These are phyloP conservation scores for Chauna torquata DNA, from an alignment of 2,113 vertebrate genomes.

Conservation along the genomic window DNA sequence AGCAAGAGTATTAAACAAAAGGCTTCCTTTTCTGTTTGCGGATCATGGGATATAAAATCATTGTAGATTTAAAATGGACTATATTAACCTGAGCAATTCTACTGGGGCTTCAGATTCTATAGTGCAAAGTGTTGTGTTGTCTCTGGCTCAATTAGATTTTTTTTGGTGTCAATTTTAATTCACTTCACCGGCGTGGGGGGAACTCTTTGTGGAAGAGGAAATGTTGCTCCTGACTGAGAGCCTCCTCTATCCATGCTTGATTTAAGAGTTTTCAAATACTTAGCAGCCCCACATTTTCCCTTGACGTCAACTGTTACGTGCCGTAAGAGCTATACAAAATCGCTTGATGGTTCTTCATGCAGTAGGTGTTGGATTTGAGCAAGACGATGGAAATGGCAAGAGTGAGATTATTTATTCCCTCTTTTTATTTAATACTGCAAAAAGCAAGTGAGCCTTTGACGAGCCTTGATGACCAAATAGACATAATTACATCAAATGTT, in stretches of 20 bases:
- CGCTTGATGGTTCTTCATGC: not conserved
- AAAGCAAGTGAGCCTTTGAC: not conserved
- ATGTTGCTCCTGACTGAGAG: slow-evolving; percentile 35
- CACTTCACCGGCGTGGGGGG: slow-evolving; percentile 2
- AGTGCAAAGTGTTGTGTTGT: slow-evolving; percentile 60
- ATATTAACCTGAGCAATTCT: slow-evolving; percentile 48
- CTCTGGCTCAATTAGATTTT: slow-evolving; percentile 66
- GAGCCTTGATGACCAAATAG: not conserved
- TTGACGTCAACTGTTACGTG: not conserved
- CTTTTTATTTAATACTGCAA: not conserved
- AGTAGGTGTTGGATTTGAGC: not conserved
- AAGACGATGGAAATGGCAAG: not conserved
- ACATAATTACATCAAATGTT: not conserved
- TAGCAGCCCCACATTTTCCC: not conserved
- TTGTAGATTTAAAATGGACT: slow-evolving; percentile 54
- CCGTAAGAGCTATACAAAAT: not conserved
- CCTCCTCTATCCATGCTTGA: slow-evolving; percentile 3
- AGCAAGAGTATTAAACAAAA: slow-evolving; percentile 39
- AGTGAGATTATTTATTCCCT: not conserved
- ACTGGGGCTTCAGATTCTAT: slow-evolving; percentile 20
- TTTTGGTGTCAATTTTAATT: slow-evolving; percentile 68
- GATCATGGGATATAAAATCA: slow-evolving; percentile 63
- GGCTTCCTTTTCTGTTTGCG: slow-evolving; percentile 44
- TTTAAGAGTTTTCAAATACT: slow-evolving; percentile 33
- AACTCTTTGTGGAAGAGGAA: slow-evolving; percentile 43